Evolutionary conservation across 2,888 invertebrate species (phyloP).

Genomic region (Branchellion lobata): DNA sequence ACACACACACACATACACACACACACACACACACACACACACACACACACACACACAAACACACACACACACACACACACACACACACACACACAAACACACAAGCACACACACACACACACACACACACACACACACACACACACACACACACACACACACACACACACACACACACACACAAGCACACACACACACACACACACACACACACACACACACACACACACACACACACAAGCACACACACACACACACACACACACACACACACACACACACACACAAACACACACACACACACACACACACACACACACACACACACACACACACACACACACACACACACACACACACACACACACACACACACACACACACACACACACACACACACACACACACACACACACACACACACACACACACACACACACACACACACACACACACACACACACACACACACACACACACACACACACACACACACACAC

Average conservation of each 20-base stretch:
- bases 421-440: neutral
- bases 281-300: constrained; percentile 5
- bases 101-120: neutral
- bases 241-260: neutral
- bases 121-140: constrained; percentile 28
- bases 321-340: constrained; percentile 1
- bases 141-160: neutral
- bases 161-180: constrained; percentile 16
- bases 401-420: constrained; percentile 8
- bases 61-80: constrained; percentile 22
- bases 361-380: neutral
- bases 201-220: constrained; percentile 26
- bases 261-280: constrained; percentile 21
- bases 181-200: neutral
- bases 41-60: neutral
- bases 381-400: constrained; percentile 21
- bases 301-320: constrained; percentile 12
- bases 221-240: neutral
- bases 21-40: constrained; percentile 13
- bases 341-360: constrained; percentile 26
- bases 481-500: constrained; percentile 28
- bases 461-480: neutral
- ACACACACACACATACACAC: constrained; percentile 25
- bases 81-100: constrained; percentile 1
- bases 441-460: constrained; percentile 22